Evolutionary conservation across 2,797 vertebrate species (phyloP).

Genomic region (Kryptolebias ocellatus): DNA sequence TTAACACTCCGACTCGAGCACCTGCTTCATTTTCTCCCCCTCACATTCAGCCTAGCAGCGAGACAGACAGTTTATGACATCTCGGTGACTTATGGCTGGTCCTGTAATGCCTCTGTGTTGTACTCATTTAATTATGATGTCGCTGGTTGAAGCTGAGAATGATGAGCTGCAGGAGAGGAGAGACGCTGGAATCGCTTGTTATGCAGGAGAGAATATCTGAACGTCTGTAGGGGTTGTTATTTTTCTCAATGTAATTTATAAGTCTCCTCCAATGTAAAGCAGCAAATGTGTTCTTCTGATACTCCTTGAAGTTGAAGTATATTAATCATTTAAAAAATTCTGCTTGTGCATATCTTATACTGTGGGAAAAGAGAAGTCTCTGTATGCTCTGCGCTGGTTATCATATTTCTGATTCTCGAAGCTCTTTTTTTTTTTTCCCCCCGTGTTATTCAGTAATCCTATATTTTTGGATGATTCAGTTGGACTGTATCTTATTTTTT

Average conservation of each 20-base stretch:
- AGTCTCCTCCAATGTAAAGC: too few relatives aligned
- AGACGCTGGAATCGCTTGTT: conserved; percentile 25
- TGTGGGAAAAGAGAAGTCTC: conserved; percentile 21
- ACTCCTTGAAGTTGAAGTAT: conserved; percentile 43
- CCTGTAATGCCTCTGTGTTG: conserved; percentile 60
- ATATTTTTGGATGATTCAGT: conserved; percentile 6
- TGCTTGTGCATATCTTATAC: background rate
- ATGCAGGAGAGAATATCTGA: conserved; percentile 29
- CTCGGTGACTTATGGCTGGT: conserved; percentile 58
- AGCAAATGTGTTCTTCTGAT: background rate
- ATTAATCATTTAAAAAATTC: conserved; percentile 25
- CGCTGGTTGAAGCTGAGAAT: conserved; percentile 56
- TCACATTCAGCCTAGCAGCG: conserved; percentile 20
- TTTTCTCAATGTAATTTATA: background rate
- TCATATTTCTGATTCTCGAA: conserved; percentile 9
- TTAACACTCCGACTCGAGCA: conserved; percentile 4
- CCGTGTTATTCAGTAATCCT: conserved; percentile 9
- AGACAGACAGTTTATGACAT: conserved; percentile 62
- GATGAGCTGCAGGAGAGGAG: conserved; percentile 30
- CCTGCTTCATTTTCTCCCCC: conserved; percentile 9
- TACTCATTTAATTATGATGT: conserved; percentile 68
- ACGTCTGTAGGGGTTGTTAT: background rate
- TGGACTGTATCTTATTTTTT: background rate
- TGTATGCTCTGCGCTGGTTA: conserved; percentile 21
- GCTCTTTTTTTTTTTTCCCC: conserved; percentile 3